Percentiles rank a stretch among this genome's conserved stretches.
phyloP scores from a whole-genome alignment of 2,113 vertebrate genomes.

The Gorilla gorilla region DNA sequence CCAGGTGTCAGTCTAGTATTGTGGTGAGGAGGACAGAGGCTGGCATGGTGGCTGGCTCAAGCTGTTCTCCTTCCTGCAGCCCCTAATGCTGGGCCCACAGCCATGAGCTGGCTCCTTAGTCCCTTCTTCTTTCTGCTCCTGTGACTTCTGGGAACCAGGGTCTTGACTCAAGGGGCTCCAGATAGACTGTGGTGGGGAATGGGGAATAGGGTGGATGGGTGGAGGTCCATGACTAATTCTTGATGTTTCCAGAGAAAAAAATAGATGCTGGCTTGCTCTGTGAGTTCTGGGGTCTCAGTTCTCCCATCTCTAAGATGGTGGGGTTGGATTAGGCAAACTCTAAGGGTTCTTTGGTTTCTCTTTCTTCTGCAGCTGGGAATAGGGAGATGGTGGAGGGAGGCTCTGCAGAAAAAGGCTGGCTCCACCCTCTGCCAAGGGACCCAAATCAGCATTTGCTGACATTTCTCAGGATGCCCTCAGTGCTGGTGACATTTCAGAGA shows the following conservation, averaged over 20 bases:
- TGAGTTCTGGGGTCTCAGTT: not conserved
- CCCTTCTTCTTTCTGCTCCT: not conserved
- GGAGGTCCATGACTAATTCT: not conserved
- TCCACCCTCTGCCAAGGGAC: slow-evolving; percentile 36
- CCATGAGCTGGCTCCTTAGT: not conserved
- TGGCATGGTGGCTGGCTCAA: not conserved
- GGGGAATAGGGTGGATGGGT: too few relatives aligned
- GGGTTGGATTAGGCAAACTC: not conserved
- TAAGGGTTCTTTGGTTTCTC: not conserved
- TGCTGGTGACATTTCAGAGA: slow-evolving; percentile 67
- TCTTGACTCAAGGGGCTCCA: not conserved
- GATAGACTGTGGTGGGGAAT: not conserved
- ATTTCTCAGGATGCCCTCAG: slow-evolving; percentile 65
- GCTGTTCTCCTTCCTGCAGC: not conserved
- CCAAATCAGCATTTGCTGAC: slow-evolving; percentile 67
- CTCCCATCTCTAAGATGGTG: not conserved
- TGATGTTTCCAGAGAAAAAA: not conserved
- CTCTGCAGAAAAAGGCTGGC: slow-evolving; percentile 40
- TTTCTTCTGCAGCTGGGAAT: not conserved
- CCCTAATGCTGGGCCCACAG: not conserved
- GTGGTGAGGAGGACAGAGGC: not conserved
- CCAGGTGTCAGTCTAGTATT: not conserved
- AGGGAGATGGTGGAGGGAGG: not conserved
- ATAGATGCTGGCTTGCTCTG: not conserved
- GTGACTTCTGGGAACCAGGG: not conserved